Conservation (phyloP, 2,888 invertebrate species). For the Drymonia ruficornis region DNA sequence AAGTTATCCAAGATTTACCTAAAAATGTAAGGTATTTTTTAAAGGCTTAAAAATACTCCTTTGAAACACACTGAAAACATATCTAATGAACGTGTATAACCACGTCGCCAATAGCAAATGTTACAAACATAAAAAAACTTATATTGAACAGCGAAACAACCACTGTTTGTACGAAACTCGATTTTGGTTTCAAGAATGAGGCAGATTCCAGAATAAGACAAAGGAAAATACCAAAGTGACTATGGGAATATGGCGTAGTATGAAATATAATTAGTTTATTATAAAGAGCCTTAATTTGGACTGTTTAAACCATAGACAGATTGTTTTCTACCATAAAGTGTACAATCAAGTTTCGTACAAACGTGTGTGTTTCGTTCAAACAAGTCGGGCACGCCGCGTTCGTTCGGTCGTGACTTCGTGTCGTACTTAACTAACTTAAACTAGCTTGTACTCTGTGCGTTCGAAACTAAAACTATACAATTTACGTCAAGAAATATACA, state of each 20-base stretch:
- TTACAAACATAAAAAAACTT: constrained; percentile 24
- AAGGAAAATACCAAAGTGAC: too few species aligned
- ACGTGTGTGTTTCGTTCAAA: neutral
- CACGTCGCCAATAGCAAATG: constrained; percentile 43
- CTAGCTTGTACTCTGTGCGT: constrained; percentile 78
- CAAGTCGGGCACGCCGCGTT: constrained; percentile 46
- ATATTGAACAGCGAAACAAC: neutral
- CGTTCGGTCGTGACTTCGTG: constrained; percentile 66
- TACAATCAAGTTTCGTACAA: neutral
- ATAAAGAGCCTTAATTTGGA: too few species aligned
- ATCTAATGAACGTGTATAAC: too few species aligned
- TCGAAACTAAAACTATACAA: constrained; percentile 42
- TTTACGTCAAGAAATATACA: constrained; percentile 41
- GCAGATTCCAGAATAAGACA: neutral
- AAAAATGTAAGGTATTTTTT: too few species aligned
- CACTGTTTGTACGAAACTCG: neutral
- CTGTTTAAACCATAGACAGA: too few species aligned
- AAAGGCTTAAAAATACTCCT: too few species aligned
- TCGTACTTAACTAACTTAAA: constrained; percentile 55
- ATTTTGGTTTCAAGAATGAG: neutral
- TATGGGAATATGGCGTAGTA: too few species aligned
- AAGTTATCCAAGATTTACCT: too few species aligned
- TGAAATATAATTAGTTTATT: too few species aligned
- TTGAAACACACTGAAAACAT: too few species aligned
- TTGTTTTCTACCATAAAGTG: too few species aligned